These are phyloP conservation scores for Craniophora ligustri DNA, from an alignment of 2,888 invertebrate species.

Conservation along the genomic window DNA sequence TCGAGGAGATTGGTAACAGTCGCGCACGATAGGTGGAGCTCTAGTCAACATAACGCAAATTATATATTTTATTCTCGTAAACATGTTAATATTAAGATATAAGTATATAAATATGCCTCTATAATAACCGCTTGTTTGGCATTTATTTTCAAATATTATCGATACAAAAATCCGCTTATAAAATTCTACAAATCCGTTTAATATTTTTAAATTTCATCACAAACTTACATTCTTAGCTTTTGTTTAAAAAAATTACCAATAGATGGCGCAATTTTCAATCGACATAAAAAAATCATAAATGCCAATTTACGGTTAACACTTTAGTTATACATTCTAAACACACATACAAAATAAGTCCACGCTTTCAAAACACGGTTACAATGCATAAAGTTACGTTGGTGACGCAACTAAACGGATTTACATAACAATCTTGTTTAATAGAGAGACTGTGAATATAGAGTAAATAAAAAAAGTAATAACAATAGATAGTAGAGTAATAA, in stretches of 20 bases:
- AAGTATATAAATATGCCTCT: slow-evolving; percentile 57
- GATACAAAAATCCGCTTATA: background rate
- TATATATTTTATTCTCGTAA: slow-evolving; percentile 54
- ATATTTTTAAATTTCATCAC: too few species aligned
- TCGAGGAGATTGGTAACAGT: slow-evolving; percentile 78
- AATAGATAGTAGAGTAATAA: slow-evolving; percentile 17
- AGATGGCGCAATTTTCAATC: background rate
- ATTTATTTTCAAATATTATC: slow-evolving; percentile 24
- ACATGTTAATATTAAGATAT: slow-evolving; percentile 52
- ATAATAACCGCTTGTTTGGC: slow-evolving; percentile 31
- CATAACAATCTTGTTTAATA: slow-evolving; percentile 10
- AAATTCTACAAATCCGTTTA: too few species aligned
- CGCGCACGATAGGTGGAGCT: slow-evolving; percentile 54
- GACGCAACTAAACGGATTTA: slow-evolving; percentile 30
- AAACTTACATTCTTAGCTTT: too few species aligned
- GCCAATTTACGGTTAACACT: slow-evolving; percentile 38
- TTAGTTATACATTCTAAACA: slow-evolving; percentile 47
- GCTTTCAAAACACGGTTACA: slow-evolving; percentile 53
- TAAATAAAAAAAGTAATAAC: slow-evolving; percentile 12
- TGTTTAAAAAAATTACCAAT: background rate
- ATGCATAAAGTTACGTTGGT: slow-evolving; percentile 35
- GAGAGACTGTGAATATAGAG: slow-evolving; percentile 23
- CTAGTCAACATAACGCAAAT: slow-evolving; percentile 51
- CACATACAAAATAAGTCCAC: slow-evolving; percentile 52
- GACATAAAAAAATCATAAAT: slow-evolving; percentile 30